Evolutionary conservation across 1,140 invertebrate genomes (phyloP).

Genomic region (Notospermus geniculatus): DNA sequence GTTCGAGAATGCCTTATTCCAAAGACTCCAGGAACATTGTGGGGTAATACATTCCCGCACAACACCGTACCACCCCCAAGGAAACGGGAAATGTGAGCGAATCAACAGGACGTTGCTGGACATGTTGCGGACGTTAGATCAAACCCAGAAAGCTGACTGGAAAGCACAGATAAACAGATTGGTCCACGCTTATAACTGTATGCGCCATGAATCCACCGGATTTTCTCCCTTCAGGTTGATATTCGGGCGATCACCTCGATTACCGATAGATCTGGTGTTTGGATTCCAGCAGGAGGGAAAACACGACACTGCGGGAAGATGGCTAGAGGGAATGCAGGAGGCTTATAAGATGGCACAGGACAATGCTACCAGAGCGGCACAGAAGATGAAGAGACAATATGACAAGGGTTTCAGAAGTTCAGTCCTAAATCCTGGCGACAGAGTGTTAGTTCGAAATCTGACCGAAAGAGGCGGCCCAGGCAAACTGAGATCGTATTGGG

Average conservation of each 20-base stretch:
- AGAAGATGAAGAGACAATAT: background rate
- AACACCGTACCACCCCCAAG: slow-evolving; percentile 15
- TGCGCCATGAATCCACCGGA: slow-evolving; percentile 3
- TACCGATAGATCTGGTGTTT: slow-evolving; percentile 11
- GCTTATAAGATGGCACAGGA: background rate
- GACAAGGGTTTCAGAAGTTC: background rate
- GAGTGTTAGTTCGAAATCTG: background rate
- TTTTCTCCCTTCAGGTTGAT: slow-evolving; percentile 17
- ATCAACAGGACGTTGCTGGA: slow-evolving; percentile 15
- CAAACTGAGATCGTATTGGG: too few species aligned
- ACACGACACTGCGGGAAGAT: background rate
- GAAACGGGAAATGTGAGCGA: slow-evolving; percentile 14
- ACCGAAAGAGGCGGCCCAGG: background rate
- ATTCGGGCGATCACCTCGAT: slow-evolving; percentile 10
- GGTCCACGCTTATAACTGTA: slow-evolving; percentile 12
- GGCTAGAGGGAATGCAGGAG: background rate
- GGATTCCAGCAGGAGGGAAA: background rate
- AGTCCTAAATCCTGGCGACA: background rate
- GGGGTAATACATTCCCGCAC: slow-evolving; percentile 13
- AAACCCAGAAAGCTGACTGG: slow-evolving; percentile 6
- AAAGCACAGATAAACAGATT: background rate
- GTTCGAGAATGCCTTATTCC: slow-evolving; percentile 18
- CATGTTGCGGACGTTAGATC: slow-evolving; percentile 11
- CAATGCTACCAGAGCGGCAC: background rate
- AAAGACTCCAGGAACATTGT: background rate